These are phyloP conservation scores for Trichonephila clavata DNA, from an alignment of 1,140 invertebrate species.

Conservation along the genomic window DNA sequence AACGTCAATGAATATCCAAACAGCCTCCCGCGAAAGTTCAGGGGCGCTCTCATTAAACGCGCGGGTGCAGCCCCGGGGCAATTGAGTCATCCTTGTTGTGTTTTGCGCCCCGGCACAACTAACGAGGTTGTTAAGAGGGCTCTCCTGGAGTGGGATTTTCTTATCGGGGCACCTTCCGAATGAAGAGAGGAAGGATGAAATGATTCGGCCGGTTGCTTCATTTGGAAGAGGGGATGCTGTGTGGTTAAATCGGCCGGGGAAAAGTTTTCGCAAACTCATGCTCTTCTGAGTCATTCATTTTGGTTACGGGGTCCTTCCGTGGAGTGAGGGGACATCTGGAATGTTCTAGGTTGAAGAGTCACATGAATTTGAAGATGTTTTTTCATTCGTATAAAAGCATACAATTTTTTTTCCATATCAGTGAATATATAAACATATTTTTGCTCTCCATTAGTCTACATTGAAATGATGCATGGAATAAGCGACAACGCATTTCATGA, in stretches of 20 bases:
- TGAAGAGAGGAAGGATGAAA: background rate
- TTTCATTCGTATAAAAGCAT: no score
- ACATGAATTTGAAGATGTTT: no score
- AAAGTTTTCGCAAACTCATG: background rate
- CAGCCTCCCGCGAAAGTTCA: conserved; percentile 40
- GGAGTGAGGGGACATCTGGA: background rate
- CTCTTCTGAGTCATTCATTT: background rate
- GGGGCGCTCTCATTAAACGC: conserved; percentile 35
- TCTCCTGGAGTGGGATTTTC: conserved; percentile 28
- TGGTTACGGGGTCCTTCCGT: background rate
- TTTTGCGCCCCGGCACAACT: conserved; percentile 26
- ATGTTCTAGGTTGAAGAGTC: background rate
- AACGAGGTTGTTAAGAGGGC: conserved; percentile 25
- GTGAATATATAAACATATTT: no score
- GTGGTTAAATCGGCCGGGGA: background rate
- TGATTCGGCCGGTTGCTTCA: conserved; percentile 12
- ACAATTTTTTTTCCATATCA: no score
- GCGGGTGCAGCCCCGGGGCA: conserved; percentile 16
- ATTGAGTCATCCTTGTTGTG: conserved; percentile 53
- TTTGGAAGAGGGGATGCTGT: conserved; percentile 9
- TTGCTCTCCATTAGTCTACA: no score
- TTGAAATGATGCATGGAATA: no score
- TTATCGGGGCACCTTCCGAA: background rate
- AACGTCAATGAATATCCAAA: conserved; percentile 58
- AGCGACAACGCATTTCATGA: no score